Conservation (phyloP, 2,797 vertebrate species). For the Siniperca scherzeri region DNA sequence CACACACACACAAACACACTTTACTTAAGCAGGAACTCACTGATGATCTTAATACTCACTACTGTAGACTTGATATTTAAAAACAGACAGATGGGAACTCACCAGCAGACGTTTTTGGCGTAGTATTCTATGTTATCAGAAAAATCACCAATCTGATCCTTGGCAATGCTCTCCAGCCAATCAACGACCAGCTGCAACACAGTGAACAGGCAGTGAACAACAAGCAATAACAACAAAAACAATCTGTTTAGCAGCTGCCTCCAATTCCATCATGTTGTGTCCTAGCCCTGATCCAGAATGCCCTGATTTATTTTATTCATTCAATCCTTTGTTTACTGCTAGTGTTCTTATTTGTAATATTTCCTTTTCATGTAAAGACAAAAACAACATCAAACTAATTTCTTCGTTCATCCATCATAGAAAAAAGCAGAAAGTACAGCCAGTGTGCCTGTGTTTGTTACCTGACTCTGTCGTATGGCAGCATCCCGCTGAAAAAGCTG, state of each 20-base stretch:
- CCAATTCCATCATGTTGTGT: background rate
- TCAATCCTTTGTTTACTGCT: background rate
- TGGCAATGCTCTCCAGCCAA: constrained; percentile 98
- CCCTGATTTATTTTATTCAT: background rate
- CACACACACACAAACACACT: constrained; percentile 25
- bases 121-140: constrained; percentile 98
- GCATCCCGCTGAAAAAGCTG: constrained; percentile 94
- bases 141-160: constrained; percentile 96
- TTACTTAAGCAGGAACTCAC: background rate
- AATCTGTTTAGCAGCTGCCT: background rate
- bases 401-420: background rate
- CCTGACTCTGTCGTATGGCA: constrained; percentile 96
- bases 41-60: background rate
- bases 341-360: background rate
- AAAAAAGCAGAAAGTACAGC: background rate
- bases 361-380: background rate
- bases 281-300: background rate
- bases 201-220: background rate
- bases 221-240: background rate
- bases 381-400: background rate
- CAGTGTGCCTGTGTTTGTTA: constrained; percentile 56
- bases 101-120: constrained; percentile 98
- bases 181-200: constrained; percentile 93
- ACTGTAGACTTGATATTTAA: background rate
- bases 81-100: constrained; percentile 64